phyloP scores from a whole-genome alignment of 2,888 invertebrate genomes.

The Mythimna loreyi region DNA sequence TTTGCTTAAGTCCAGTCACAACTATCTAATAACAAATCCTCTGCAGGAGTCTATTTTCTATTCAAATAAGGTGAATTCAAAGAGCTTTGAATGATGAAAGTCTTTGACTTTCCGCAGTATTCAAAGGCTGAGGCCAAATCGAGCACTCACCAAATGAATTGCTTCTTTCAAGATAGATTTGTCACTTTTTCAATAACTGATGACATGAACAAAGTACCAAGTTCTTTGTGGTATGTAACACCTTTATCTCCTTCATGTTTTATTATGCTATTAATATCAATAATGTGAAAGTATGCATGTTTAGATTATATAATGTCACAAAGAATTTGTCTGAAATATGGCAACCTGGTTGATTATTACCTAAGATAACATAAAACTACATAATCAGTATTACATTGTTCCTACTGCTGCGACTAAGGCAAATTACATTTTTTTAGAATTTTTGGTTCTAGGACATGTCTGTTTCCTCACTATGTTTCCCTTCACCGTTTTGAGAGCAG shows the following conservation, averaged over 20 bases:
- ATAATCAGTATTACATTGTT: too few species aligned
- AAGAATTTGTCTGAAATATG: too few species aligned
- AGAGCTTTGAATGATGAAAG: constrained; percentile 10
- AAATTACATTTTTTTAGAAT: too few species aligned
- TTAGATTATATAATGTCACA: too few species aligned
- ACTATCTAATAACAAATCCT: constrained; percentile 8
- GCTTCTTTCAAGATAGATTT: neutral
- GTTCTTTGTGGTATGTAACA: neutral
- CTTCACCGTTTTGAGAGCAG: too few species aligned
- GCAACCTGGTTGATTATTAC: too few species aligned
- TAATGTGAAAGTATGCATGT: too few species aligned
- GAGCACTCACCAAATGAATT: constrained; percentile 10
- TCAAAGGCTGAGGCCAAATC: constrained; percentile 4
- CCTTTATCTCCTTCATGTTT: neutral
- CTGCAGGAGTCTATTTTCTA: neutral
- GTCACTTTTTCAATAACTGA: constrained; percentile 2
- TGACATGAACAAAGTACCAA: neutral
- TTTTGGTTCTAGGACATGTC: too few species aligned
- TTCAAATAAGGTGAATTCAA: constrained; percentile 7
- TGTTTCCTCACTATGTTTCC: too few species aligned
- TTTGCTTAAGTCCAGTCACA: neutral
- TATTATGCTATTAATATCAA: neutral
- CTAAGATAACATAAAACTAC: too few species aligned
- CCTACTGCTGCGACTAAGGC: too few species aligned
- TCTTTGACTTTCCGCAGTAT: constrained; percentile 15